phyloP scores from a whole-genome alignment of 2,888 invertebrate species.

The Nomada fabriciana region DNA sequence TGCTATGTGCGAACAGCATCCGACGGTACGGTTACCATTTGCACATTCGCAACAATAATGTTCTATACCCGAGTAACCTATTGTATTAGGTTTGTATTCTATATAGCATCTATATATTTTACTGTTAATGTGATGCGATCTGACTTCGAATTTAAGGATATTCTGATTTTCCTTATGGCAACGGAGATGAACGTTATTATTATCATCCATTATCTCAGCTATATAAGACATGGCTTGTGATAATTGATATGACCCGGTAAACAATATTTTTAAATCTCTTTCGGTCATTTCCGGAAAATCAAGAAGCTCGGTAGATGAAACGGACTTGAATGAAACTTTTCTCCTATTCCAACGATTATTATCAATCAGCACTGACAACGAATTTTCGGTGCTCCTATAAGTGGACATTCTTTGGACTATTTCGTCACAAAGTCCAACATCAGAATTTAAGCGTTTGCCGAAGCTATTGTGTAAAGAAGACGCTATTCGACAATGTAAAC shows the following conservation, averaged over 20 bases:
- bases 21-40: constrained; percentile 5
- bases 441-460: constrained; percentile 57
- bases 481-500: constrained; percentile 46
- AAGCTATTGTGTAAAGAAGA: constrained; percentile 53
- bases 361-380: not conserved
- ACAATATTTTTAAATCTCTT: not conserved
- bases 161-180: not conserved
- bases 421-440: not conserved
- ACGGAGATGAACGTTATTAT: not conserved
- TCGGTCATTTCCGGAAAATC: not conserved
- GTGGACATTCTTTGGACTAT: constrained; percentile 2
- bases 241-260: not conserved
- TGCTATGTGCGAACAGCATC: not conserved
- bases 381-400: not conserved
- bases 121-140: not conserved
- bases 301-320: not conserved
- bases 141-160: not conserved
- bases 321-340: not conserved
- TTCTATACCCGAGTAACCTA: not conserved
- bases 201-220: not conserved
- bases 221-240: not conserved
- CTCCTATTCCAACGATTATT: not conserved
- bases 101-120: not conserved
- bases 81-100: not conserved
- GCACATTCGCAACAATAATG: constrained; percentile 15